A percentile compares a stretch with the other conserved stretches of the same genome.
These are phyloP conservation scores for Scaptomyza montana DNA, from an alignment of 1,140 invertebrate species.

Conservation along the genomic window DNA sequence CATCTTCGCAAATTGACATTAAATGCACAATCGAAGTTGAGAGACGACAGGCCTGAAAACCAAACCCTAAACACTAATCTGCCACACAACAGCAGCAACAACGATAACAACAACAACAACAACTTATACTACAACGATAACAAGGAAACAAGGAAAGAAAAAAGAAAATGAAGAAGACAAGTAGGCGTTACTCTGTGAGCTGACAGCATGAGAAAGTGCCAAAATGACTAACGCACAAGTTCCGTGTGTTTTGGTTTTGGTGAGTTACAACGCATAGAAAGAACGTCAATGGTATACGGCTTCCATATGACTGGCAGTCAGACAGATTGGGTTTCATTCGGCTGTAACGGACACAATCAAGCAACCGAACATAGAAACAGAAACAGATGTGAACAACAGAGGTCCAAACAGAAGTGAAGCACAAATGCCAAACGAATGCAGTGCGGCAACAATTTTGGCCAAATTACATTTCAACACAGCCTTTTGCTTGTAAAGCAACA, in stretches of 20 bases:
- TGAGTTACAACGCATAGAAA: neutral
- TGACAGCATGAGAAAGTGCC: conserved; percentile 77
- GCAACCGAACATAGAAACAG: conserved; percentile 20
- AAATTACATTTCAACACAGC: conserved; percentile 80
- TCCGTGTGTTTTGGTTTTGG: neutral
- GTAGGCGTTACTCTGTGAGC: conserved; percentile 66
- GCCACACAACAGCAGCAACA: conserved; percentile 31
- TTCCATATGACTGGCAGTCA: conserved; percentile 46
- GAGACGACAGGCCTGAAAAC: conserved; percentile 19
- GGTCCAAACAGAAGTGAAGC: neutral
- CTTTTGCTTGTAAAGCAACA: conserved; percentile 60
- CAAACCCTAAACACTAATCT: conserved; percentile 58
- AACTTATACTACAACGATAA: neutral
- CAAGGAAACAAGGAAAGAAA: neutral
- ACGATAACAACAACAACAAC: conserved; percentile 2
- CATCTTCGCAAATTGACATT: conserved; percentile 63
- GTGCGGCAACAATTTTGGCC: conserved; percentile 68
- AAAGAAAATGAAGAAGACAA: conserved; percentile 25
- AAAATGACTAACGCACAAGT: conserved; percentile 75
- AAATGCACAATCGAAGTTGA: conserved; percentile 71
- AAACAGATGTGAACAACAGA: neutral
- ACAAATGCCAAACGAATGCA: conserved; percentile 54
- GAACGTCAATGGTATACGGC: conserved; percentile 14
- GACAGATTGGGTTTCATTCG: conserved; percentile 80
- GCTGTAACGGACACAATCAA: conserved; percentile 62